Conservation (phyloP, 2,113 vertebrate genomes). For the Antidorcas marsupialis region DNA sequence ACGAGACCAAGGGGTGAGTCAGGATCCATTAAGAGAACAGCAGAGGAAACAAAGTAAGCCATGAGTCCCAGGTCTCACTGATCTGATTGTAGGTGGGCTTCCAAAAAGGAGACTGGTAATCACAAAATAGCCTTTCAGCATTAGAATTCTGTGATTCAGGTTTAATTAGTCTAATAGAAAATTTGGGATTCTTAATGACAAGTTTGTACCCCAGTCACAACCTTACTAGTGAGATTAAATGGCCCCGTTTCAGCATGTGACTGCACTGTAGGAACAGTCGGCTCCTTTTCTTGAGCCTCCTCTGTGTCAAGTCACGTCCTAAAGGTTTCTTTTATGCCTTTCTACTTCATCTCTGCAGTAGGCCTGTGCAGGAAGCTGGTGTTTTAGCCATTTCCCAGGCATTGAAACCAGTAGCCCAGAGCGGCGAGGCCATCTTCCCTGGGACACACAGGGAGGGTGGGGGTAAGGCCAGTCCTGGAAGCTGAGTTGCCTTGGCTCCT, state of each 20-base stretch:
- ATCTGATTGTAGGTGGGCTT: too few relatives aligned
- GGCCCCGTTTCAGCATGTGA: neutral
- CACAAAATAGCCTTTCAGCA: neutral
- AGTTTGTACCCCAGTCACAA: neutral
- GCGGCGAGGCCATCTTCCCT: neutral
- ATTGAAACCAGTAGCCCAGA: neutral
- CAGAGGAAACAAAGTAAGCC: too few relatives aligned
- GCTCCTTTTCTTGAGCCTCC: neutral
- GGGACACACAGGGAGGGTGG: neutral
- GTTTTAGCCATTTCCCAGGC: neutral
- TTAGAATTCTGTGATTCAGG: neutral
- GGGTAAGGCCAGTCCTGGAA: neutral
- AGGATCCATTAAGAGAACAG: neutral
- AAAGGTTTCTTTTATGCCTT: neutral
- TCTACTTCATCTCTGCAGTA: neutral
- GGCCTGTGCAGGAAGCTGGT: neutral
- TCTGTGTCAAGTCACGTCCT: fast-evolving
- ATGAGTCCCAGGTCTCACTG: neutral
- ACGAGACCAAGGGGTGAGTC: constrained; percentile 44
- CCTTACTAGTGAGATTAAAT: neutral
- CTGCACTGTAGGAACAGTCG: neutral
- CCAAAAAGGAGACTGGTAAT: fast-evolving
- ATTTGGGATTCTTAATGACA: neutral
- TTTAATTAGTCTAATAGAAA: neutral
- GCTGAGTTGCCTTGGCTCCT: neutral